Conservation (phyloP, 53 echinoderm and acorn worm species). For the Henricia sp. region DNA sequence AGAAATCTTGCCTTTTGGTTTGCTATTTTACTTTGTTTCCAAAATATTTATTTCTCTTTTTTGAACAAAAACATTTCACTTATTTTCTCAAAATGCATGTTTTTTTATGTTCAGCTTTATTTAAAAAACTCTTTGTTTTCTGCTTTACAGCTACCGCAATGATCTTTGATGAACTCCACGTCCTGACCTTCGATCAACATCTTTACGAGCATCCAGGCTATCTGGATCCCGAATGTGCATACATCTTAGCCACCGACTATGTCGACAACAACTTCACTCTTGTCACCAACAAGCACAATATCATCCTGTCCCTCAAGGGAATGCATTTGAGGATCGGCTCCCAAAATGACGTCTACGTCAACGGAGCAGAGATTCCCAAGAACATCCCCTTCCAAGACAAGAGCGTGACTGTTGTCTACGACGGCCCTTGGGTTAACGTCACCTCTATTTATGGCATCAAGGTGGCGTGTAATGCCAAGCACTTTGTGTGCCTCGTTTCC, state of each 20-base stretch:
- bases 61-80: too few species aligned
- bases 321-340: constrained; percentile 60
- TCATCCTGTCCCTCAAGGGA: constrained; percentile 71
- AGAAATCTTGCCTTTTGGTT: too few species aligned
- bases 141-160: constrained; percentile 73
- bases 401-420: constrained; percentile 65
- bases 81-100: too few species aligned
- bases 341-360: constrained; percentile 68
- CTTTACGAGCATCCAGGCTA: constrained; percentile 87
- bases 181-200: constrained; percentile 91
- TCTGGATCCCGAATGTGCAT: constrained; percentile 66
- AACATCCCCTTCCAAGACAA: constrained; percentile 77
- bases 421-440: constrained; percentile 90
- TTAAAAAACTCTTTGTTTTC: too few species aligned
- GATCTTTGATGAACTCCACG: constrained; percentile 81
- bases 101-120: too few species aligned
- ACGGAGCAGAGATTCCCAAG: constrained; percentile 56
- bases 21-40: too few species aligned
- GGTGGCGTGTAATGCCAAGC: constrained; percentile 70
- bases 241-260: constrained; percentile 91
- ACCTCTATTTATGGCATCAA: constrained; percentile 82
- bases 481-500: constrained; percentile 81
- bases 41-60: too few species aligned
- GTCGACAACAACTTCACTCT: constrained; percentile 96
- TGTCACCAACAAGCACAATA: constrained; percentile 64